phyloP scores from a whole-genome alignment of 2,113 vertebrate genomes.

The Gymnorhina tibicen region DNA sequence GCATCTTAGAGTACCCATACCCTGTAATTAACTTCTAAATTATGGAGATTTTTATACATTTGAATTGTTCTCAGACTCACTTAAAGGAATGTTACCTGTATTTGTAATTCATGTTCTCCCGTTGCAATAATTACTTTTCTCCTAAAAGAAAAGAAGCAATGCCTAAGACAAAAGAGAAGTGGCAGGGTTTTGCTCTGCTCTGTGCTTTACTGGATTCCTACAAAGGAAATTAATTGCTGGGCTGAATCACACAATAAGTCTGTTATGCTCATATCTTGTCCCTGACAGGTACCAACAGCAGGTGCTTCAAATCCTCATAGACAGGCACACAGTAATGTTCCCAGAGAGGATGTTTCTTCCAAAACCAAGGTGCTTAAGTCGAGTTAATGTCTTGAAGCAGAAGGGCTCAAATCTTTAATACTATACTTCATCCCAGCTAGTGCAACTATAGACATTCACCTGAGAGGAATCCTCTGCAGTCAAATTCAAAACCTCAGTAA shows the following conservation, averaged over 20 bases:
- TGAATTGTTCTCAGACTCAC: not conserved
- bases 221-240: not conserved
- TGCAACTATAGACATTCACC: not conserved
- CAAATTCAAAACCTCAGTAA: not conserved
- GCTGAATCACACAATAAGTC: not conserved
- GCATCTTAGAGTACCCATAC: not conserved
- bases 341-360: not conserved
- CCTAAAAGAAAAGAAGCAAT: slow-evolving; percentile 12
- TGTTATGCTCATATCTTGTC: not conserved
- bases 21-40: slow-evolving; percentile 11
- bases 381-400: not conserved
- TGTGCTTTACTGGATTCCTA: not conserved
- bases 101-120: not conserved
- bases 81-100: not conserved
- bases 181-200: not conserved
- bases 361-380: not conserved
- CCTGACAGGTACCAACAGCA: not conserved
- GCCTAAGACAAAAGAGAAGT: slow-evolving; percentile 27
- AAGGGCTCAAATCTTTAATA: not conserved
- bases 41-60: not conserved
- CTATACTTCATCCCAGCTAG: not conserved
- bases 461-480: not conserved
- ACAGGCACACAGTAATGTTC: not conserved
- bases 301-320: not conserved
- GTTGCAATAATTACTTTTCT: not conserved